Percentiles rank a stretch among this genome's conserved stretches.
Conservation (phyloP, 2,113 vertebrate genomes). For the Aegithalos caudatus region DNA sequence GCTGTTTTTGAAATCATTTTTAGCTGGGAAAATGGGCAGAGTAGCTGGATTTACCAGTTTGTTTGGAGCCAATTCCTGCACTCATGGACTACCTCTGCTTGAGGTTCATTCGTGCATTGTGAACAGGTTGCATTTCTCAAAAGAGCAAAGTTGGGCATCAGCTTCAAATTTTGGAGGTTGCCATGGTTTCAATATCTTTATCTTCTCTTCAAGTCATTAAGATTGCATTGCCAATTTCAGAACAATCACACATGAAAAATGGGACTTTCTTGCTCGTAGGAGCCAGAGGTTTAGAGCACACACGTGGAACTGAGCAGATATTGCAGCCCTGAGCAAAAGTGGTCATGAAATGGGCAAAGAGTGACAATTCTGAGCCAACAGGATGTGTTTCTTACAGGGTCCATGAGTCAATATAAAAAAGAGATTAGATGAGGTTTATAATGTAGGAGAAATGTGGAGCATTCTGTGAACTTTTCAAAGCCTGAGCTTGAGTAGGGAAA, state of each 20-base stretch:
- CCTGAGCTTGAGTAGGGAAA: neutral
- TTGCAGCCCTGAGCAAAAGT: neutral
- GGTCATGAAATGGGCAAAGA: neutral
- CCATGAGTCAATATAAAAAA: neutral
- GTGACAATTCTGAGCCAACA: neutral
- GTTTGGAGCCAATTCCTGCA: neutral
- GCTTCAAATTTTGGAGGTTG: slow-evolving; percentile 37
- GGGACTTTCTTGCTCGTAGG: neutral
- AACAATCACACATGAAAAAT: neutral
- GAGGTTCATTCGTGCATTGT: neutral
- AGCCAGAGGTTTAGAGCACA: neutral
- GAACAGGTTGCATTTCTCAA: neutral
- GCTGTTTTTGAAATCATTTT: neutral
- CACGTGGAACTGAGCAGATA: neutral
- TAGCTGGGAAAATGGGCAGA: neutral
- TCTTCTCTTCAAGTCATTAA: slow-evolving; percentile 17
- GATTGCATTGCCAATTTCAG: neutral
- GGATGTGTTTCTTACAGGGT: neutral
- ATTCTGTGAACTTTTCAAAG: slow-evolving; percentile 26
- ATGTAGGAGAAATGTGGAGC: neutral
- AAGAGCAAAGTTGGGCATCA: neutral
- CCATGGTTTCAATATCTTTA: slow-evolving; percentile 48
- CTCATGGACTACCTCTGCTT: neutral
- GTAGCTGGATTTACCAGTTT: neutral
- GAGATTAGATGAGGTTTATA: neutral